Conservation (phyloP, 2,113 vertebrate genomes). For the Trichechus manatus region DNA sequence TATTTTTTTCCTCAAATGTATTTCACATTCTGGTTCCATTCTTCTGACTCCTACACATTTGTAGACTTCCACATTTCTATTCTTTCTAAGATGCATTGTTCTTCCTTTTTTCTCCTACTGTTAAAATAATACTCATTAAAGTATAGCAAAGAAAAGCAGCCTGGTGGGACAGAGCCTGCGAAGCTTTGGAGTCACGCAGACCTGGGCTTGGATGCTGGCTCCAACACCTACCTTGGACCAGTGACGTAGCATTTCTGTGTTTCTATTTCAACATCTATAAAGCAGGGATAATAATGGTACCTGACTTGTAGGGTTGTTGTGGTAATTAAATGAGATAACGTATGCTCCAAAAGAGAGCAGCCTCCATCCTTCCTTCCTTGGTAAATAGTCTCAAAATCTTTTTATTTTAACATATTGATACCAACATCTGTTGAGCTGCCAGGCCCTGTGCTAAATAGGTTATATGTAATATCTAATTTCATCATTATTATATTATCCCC, state of each 20-base stretch:
- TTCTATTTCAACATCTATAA: not conserved
- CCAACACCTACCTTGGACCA: not conserved
- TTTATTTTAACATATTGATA: not conserved
- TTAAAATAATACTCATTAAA: not conserved
- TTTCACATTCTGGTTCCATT: not conserved
- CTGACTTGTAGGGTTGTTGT: not conserved
- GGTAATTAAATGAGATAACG: not conserved
- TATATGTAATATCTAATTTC: not conserved
- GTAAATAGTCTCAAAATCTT: slow-evolving; percentile 6
- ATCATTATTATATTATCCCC: not conserved
- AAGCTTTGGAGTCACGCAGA: not conserved
- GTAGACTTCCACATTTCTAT: slow-evolving; percentile 1
- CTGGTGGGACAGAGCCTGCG: not conserved
- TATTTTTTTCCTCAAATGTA: not conserved
- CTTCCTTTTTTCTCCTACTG: not conserved
- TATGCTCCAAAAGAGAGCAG: not conserved
- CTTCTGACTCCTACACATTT: slow-evolving; percentile 9
- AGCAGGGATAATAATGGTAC: not conserved
- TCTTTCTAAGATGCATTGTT: slow-evolving; percentile 12
- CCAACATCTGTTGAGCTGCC: not conserved
- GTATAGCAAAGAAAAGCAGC: not conserved
- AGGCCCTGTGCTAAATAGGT: not conserved
- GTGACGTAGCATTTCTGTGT: not conserved
- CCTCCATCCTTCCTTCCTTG: not conserved
- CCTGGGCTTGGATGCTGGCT: not conserved